Conservation (phyloP, 2,113 vertebrate species). For the Psephotus haematonotus region DNA sequence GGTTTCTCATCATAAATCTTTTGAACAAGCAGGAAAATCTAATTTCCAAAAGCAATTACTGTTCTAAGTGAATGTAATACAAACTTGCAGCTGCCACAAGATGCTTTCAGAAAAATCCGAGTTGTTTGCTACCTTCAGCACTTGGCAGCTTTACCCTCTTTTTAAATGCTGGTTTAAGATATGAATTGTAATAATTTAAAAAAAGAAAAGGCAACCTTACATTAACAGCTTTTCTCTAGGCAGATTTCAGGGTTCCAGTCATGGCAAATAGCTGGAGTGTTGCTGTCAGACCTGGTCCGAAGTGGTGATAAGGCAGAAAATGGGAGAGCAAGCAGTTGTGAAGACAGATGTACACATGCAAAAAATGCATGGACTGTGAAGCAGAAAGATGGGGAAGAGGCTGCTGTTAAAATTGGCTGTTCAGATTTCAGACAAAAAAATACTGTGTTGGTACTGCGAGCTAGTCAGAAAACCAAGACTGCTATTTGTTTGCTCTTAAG, state of each 20-base stretch:
- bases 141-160: background rate
- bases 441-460: background rate
- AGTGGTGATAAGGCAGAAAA: background rate
- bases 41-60: conserved; percentile 51
- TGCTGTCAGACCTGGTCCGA: background rate
- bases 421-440: background rate
- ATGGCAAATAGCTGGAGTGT: background rate
- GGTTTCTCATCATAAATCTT: background rate
- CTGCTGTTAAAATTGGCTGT: background rate
- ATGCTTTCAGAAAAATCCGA: conserved; percentile 19
- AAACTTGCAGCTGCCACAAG: conserved; percentile 48
- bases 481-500: background rate
- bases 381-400: background rate
- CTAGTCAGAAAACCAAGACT: background rate
- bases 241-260: background rate
- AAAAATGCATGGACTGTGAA: background rate
- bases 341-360: background rate
- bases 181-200: background rate
- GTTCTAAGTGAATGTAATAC: conserved; percentile 25
- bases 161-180: background rate
- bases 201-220: background rate
- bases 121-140: conserved; percentile 11
- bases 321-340: background rate
- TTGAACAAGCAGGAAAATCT: conserved; percentile 39
- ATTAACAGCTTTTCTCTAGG: background rate